Conservation (phyloP, 2,797 vertebrate species). For the Tarsius wallacei region DNA sequence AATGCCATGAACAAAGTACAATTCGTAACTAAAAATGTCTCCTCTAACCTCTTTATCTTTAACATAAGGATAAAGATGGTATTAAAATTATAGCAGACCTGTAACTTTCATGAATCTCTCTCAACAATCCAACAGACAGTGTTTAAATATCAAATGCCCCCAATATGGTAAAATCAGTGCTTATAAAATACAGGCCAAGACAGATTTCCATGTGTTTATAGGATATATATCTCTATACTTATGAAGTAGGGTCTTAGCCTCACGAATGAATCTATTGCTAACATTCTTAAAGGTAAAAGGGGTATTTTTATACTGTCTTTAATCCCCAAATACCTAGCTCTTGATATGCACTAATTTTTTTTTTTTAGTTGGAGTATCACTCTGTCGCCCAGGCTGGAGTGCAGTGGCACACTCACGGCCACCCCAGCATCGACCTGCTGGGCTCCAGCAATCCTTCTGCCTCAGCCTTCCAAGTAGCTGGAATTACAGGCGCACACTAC, state of each 20-base stretch:
- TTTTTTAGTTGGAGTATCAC: too few species aligned
- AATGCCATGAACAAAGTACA: background rate
- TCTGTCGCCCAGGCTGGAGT: too few species aligned
- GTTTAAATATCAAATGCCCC: background rate
- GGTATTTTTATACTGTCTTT: background rate
- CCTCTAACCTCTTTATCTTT: background rate
- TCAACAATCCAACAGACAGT: constrained; percentile 20
- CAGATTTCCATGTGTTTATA: background rate
- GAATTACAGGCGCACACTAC: too few species aligned
- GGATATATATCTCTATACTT: background rate
- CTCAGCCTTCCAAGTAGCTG: too few species aligned
- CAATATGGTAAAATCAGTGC: background rate
- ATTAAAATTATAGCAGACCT: constrained; percentile 17
- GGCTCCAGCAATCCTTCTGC: too few species aligned
- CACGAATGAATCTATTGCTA: background rate
- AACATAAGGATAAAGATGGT: background rate
- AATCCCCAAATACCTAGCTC: background rate
- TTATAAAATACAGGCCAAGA: background rate
- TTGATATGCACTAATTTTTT: too few species aligned
- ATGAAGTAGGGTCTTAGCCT: background rate
- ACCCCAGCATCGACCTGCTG: too few species aligned
- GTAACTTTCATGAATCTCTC: constrained; percentile 14
- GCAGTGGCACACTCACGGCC: too few species aligned
- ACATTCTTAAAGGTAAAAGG: constrained; percentile 26
- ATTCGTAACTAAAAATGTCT: background rate